Evolutionary conservation across 2,113 vertebrate species (phyloP).

Genomic region (Thermophis baileyi): DNA sequence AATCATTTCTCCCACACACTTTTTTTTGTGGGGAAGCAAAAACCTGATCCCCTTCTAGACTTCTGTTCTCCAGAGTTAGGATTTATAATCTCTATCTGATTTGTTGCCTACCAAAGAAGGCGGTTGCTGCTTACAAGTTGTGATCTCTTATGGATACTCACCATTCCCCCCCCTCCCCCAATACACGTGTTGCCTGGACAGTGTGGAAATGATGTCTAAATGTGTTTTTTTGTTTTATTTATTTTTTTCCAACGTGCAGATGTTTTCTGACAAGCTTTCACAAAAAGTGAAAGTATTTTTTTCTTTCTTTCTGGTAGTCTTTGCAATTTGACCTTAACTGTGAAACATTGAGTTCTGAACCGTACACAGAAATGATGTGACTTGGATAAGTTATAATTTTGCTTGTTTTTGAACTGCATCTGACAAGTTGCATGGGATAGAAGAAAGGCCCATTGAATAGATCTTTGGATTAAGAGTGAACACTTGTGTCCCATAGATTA

Average conservation of each 20-base stretch:
- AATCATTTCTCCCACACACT: not conserved
- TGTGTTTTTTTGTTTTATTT: not conserved
- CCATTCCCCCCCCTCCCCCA: not conserved
- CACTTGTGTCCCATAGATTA: not conserved
- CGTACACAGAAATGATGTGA: not conserved
- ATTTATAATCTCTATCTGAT: not conserved
- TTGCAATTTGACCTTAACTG: not conserved
- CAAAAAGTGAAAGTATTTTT: not conserved
- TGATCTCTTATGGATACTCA: not conserved
- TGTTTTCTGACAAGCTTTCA: not conserved
- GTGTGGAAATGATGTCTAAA: not conserved
- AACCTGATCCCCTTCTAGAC: not conserved
- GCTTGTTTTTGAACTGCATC: not conserved
- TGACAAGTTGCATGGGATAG: not conserved
- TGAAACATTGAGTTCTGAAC: not conserved
- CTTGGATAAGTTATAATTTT: not conserved
- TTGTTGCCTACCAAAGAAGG: not conserved
- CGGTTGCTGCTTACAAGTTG: not conserved
- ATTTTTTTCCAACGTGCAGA: not conserved
- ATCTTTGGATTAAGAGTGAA: not conserved
- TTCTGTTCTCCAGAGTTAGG: not conserved
- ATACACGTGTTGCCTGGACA: not conserved
- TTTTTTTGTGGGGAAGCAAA: not conserved
- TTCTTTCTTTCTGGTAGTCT: not conserved
- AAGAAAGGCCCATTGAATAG: not conserved